Base-by-base conservation (phyloP, 2,113 vertebrate species). In the Symphodus melops region DNA sequence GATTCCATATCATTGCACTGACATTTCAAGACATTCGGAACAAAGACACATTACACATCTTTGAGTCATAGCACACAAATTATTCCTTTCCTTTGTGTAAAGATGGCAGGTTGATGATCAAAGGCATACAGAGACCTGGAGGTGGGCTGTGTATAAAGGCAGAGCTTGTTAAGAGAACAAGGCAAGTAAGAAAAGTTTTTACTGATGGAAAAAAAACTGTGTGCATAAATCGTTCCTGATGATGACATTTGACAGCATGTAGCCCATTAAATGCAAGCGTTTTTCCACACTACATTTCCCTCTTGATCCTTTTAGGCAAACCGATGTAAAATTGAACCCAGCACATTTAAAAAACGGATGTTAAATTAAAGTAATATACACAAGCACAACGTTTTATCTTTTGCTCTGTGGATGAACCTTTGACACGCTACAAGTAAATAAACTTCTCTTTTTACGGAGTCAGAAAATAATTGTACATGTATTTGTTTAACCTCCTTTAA, bases 1-100 rank as follows among this genome's bases (percentile, higher is more conserved):
- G 88, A 89, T 90, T 92, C 85, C 83, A 79, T 82, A 89, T 92
- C 87, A 89, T 85, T 72, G 87, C 62, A 21, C 59, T 91, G 88
- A 90, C 89, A 92, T 87, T 89, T 88, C 83, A 82, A 81, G 72
- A 86, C 71, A 85, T 81, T 52, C 0, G 17, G 91, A 92, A 92
- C 91, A 94, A 93, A 93, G 81, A 79, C 63, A 46, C 21, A 54
- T 72, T 71, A 75, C 78, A 75, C 73, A 86, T 91, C 87, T 86
- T 90, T 90, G 85, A 84, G 85, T 79, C 68, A 64, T 58, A 71
- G 85, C 48, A 75, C 74, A 80, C 63, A 68, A 92, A 83, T n/a
- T 10, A 76, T 86, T 88, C 72, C 70, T 79, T 75, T 73, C 58
- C 66, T 75, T 55, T 54, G 75, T 63, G 83, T 75, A 72, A 72